A percentile compares a stretch with the other conserved stretches of the same genome.
phyloP scores from a whole-genome alignment of 2,888 invertebrate genomes.

The Oconnorella tubifera region DNA sequence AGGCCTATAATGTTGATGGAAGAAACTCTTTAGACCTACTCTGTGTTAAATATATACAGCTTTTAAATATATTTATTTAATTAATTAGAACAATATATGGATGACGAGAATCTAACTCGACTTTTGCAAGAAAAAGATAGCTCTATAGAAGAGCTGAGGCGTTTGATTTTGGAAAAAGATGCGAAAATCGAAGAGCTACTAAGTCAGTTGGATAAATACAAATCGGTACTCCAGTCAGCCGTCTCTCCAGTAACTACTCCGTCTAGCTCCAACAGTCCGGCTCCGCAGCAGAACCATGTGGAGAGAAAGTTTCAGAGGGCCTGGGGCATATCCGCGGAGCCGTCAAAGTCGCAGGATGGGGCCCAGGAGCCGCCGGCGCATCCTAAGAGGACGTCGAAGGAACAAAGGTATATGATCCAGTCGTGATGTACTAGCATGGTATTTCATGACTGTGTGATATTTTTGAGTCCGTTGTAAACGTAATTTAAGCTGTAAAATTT shows the following conservation, averaged over 20 bases:
- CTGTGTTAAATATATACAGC: too few relatives aligned
- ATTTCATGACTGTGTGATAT: too few relatives aligned
- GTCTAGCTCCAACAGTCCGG: conserved; percentile 2
- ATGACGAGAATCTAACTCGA: conserved; percentile 45
- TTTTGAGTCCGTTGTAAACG: too few relatives aligned
- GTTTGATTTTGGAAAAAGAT: conserved; percentile 54
- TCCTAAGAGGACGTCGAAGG: conserved; percentile 4
- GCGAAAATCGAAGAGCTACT: conserved; percentile 46
- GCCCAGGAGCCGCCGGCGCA: background rate
- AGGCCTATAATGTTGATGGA: too few relatives aligned
- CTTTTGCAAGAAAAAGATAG: conserved; percentile 71
- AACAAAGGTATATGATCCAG: conserved; percentile 3
- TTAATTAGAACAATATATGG: too few relatives aligned
- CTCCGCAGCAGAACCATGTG: conserved; percentile 61
- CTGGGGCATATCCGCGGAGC: conserved; percentile 19
- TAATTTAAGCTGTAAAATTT: too few relatives aligned
- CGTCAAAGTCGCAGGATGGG: background rate
- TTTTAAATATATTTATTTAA: too few relatives aligned
- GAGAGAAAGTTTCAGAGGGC: conserved; percentile 57
- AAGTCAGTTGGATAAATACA: conserved; percentile 54
- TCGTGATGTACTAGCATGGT: too few relatives aligned
- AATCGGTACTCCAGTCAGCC: conserved; percentile 45
- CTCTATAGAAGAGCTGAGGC: conserved; percentile 75
- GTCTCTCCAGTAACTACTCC: conserved; percentile 27
- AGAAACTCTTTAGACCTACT: too few relatives aligned